Conservation (phyloP, 30 jellyfish, hydroid and myxozoan species). For the Cassiopea xamachana region DNA sequence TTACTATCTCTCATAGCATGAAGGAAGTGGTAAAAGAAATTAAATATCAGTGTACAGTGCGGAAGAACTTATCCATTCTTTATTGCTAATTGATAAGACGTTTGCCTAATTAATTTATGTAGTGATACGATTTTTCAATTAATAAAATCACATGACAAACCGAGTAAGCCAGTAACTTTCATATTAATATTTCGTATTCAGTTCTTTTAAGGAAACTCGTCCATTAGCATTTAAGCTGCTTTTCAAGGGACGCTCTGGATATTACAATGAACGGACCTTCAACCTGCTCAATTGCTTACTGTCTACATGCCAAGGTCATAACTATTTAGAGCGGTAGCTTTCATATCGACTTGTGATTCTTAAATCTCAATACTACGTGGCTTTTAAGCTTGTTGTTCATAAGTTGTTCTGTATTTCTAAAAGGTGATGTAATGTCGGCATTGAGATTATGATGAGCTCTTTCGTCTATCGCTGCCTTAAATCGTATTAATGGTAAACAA, state of each 20-base stretch:
- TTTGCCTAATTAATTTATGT: not conserved
- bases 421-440: constrained; percentile 4
- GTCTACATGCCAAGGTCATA: not conserved
- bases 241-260: not conserved
- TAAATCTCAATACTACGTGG: not conserved
- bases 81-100: not conserved
- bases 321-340: not conserved
- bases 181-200: too few species aligned
- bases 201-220: too few species aligned
- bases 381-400: not conserved
- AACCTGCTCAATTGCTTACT: not conserved
- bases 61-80: not conserved
- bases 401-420: not conserved
- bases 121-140: not conserved
- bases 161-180: too few species aligned
- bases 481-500: not conserved
- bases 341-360: not conserved
- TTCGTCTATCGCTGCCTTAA: not conserved
- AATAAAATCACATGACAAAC: not conserved
- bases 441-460: not conserved
- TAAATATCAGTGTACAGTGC: not conserved
- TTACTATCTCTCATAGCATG: too few species aligned
- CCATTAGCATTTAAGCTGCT: too few species aligned
- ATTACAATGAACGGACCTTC: not conserved
- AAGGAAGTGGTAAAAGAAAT: too few species aligned